phyloP scores from a whole-genome alignment of 2,797 vertebrate species.

The Anisognathus igniventris region DNA sequence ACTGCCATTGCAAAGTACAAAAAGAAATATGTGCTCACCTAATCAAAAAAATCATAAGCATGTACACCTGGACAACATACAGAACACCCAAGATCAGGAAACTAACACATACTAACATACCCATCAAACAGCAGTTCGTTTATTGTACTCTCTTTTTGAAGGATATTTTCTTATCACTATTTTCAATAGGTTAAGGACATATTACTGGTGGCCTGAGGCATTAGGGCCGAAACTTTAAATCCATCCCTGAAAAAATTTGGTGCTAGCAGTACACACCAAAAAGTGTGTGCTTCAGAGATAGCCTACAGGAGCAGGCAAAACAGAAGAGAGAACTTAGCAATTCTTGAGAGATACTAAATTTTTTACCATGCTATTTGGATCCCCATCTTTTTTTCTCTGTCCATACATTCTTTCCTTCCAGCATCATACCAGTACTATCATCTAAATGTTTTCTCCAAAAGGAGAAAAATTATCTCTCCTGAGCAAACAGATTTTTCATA shows the following conservation, averaged over 20 bases:
- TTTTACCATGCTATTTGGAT: not conserved
- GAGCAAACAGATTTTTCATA: not conserved
- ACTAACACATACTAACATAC: not conserved
- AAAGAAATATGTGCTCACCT: not conserved
- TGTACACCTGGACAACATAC: not conserved
- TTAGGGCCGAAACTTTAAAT: not conserved
- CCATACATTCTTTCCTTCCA: not conserved
- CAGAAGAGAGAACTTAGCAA: not conserved
- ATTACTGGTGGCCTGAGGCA: not conserved
- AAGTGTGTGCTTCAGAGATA: not conserved
- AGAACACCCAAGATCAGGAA: not conserved
- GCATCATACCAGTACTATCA: not conserved
- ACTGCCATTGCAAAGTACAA: not conserved
- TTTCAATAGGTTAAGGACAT: not conserved
- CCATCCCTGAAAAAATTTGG: not conserved
- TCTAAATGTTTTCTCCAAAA: not conserved
- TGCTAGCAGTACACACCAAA: not conserved
- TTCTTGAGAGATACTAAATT: not conserved
- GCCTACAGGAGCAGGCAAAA: not conserved
- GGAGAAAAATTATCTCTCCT: not conserved
- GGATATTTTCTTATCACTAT: not conserved
- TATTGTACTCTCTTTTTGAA: not conserved
- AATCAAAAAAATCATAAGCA: not conserved
- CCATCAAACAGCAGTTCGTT: not conserved
- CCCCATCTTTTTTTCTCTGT: not conserved